These are phyloP conservation scores for Pelochelys cantorii DNA, from an alignment of 2,797 vertebrate genomes.

Conservation along the genomic window DNA sequence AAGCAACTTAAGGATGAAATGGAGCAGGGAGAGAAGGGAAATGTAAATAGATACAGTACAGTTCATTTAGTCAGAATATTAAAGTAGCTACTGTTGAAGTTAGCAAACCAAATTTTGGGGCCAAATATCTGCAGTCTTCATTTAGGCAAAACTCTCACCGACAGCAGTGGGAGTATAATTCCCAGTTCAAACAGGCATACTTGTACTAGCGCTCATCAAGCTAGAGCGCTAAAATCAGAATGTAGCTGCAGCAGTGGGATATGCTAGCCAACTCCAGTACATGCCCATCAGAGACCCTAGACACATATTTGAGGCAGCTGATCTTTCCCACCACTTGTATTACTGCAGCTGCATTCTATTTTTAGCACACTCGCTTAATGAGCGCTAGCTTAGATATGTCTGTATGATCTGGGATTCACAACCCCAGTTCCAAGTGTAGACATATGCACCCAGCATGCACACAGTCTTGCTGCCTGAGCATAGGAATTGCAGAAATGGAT, in stretches of 20 bases:
- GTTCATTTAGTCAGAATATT: neutral
- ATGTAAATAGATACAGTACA: neutral
- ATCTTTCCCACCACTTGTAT: neutral
- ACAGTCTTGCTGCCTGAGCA: neutral
- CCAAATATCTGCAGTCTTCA: neutral
- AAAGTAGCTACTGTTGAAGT: neutral
- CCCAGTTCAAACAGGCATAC: neutral
- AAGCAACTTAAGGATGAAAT: accelerated
- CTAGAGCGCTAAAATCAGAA: neutral
- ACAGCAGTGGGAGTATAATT: neutral
- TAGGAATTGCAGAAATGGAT: neutral
- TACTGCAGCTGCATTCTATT: neutral
- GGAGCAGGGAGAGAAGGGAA: neutral
- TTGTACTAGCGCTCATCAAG: neutral
- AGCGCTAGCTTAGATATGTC: neutral
- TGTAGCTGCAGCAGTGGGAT: neutral
- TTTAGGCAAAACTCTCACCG: neutral
- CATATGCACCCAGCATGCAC: neutral
- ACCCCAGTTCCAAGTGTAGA: neutral
- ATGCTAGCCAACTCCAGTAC: neutral
- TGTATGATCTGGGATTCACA: neutral
- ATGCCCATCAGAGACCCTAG: neutral
- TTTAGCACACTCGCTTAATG: too few species aligned
- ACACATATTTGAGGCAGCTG: neutral
- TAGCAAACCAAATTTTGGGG: neutral